These are phyloP conservation scores for Acridotheres tristis DNA, from an alignment of 2,797 vertebrate species.

Conservation along the genomic window DNA sequence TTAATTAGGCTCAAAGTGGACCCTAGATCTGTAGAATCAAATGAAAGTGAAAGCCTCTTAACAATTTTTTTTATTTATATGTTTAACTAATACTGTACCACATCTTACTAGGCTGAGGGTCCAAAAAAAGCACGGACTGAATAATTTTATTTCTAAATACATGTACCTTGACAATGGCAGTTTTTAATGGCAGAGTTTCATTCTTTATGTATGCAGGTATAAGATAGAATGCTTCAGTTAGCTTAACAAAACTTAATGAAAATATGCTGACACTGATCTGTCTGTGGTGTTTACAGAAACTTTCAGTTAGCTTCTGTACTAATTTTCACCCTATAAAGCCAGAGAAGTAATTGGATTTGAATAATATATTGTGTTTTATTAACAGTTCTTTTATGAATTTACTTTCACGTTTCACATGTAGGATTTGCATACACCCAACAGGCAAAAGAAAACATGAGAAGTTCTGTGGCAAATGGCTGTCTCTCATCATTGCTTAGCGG, in stretches of 20 bases:
- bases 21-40: neutral
- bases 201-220: neutral
- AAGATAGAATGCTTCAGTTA: neutral
- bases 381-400: neutral
- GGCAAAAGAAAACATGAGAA: neutral
- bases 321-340: neutral
- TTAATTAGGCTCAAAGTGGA: neutral
- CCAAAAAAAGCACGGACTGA: neutral
- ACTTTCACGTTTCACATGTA: accelerated
- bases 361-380: neutral
- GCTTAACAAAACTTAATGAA: neutral
- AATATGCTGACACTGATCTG: neutral
- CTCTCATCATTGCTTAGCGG: neutral
- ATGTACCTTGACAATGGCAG: neutral
- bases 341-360: neutral
- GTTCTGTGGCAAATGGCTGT: neutral
- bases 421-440: neutral
- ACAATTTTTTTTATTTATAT: neutral
- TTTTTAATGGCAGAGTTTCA: neutral
- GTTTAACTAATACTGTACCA: neutral
- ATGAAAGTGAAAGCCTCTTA: neutral
- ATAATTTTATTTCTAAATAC: neutral
- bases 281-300: neutral
- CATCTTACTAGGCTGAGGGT: neutral
- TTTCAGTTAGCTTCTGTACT: neutral